Base-by-base conservation (phyloP, 2,797 vertebrate species). In the Hypotaenidia philippensis region DNA sequence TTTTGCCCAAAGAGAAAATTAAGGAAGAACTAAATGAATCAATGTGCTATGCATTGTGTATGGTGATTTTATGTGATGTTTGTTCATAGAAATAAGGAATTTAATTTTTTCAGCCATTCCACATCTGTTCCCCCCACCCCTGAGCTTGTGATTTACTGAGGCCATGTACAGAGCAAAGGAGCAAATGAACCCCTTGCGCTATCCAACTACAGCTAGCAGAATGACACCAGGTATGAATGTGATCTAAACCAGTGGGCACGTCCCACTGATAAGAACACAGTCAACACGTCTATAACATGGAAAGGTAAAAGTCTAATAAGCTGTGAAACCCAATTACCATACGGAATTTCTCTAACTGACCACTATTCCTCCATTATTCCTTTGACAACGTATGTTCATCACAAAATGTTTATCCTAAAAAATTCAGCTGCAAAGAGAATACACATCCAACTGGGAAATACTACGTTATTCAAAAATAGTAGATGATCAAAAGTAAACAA, bases 31-130 rank as follows among this genome's bases (percentile, higher is more conserved):
- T 98, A 95, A 95, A 98, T 98, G 98, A 97, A 97, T 96, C 90
- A 97, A 98, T 97, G 97, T 98, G 87, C 55, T 97, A 98, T 98
- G 98, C 93, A 87, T 95, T 50, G 93, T 83, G 61, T 83, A 97
- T 88, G 97, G 98, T 98, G 98, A 98, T 87, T 97, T 97, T 91
- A 98, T 98, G 97, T 98, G 97, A 98, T 97, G 91, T 92, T 97
- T 96, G 90, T 92, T 97, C 90, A 96, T 78, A 95, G 93, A 97
- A 96, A 96, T 91, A 94, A 87, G 85, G 70, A 91, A 94, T 86
- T 95, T 52, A 60, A 60, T 93, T 96, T 97, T 97, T 97, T 97
- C 96, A 97, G 85, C 90, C 97, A 96, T 95, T 97, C 60, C 94
- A 79, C 86, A 85, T 90, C 50, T 93, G 64, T 68, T 94, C 57